A percentile compares a stretch with the other conserved stretches of the same genome.
phyloP scores from a whole-genome alignment of 2,797 vertebrate genomes.

The Urosaurus nigricauda region DNA sequence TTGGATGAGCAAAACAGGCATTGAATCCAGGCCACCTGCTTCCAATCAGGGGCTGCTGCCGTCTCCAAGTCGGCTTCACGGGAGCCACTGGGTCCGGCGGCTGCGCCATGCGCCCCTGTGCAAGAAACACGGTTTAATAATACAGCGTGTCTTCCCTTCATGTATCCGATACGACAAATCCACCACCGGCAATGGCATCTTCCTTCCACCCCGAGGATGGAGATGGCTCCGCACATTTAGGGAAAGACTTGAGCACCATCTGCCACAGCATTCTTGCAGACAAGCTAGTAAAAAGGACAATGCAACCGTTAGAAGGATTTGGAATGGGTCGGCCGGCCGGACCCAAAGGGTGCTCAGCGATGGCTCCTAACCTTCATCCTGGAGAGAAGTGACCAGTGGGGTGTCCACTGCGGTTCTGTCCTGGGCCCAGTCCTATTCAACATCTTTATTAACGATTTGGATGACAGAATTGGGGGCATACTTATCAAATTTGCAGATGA shows the following conservation, averaged over 20 bases:
- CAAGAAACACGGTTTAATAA: background rate
- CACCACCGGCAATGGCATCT: slow-evolving; percentile 74
- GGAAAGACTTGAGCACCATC: background rate
- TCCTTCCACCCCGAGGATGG: slow-evolving; percentile 65
- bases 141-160: background rate
- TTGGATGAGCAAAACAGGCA: slow-evolving; percentile 24
- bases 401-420: too few relatives aligned
- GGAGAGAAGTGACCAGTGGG: too few relatives aligned
- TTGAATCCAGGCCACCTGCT: slow-evolving; percentile 84
- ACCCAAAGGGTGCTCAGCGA: too few relatives aligned
- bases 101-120: slow-evolving; percentile 74
- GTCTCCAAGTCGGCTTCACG: slow-evolving; percentile 80
- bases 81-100: slow-evolving; percentile 82
- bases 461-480: too few relatives aligned
- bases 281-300: too few relatives aligned
- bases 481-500: too few relatives aligned
- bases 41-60: slow-evolving; percentile 71
- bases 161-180: background rate
- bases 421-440: too few relatives aligned
- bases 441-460: too few relatives aligned
- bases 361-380: too few relatives aligned
- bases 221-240: background rate
- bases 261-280: too few relatives aligned
- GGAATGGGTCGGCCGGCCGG: too few relatives aligned
- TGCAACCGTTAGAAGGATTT: too few relatives aligned